Evolutionary conservation across 2,888 invertebrate species (phyloP).

Genomic region (Neoascia interrupta): DNA sequence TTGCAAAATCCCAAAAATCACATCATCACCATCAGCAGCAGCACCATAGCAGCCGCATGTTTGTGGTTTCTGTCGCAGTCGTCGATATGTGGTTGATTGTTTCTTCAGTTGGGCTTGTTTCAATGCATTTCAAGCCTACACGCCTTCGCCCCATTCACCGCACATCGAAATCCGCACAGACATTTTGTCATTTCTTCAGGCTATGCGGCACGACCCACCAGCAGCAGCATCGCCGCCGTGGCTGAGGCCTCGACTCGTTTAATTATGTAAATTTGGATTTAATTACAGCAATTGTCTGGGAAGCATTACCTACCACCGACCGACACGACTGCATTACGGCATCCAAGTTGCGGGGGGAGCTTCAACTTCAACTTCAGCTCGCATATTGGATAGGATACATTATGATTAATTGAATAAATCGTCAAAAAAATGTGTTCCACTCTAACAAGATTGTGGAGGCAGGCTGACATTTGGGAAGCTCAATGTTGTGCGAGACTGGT

Average conservation of each 20-base stretch:
- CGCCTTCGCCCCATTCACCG: conserved; percentile 4
- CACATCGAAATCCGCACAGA: conserved; percentile 32
- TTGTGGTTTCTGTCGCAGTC: conserved; percentile 1
- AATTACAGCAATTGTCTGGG: conserved; percentile 67
- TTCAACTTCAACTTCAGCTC: not conserved
- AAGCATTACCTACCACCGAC: conserved; percentile 35
- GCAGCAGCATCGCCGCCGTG: conserved; percentile 24
- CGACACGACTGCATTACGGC: conserved; percentile 5
- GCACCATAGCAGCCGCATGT: not conserved
- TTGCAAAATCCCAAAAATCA: conserved; percentile 52
- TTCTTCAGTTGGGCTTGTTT: conserved; percentile 39
- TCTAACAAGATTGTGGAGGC: conserved; percentile 31
- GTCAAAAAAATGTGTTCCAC: conserved; percentile 27
- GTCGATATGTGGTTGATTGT: conserved; percentile 47
- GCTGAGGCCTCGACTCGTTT: conserved; percentile 47
- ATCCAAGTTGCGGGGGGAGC: not conserved
- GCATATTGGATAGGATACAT: not conserved
- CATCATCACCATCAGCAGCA: conserved; percentile 31
- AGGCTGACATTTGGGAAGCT: conserved; percentile 39
- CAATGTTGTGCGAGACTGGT: conserved; percentile 12
- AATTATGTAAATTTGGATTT: conserved; percentile 67
- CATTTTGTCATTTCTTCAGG: conserved; percentile 59
- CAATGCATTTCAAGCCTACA: conserved; percentile 50
- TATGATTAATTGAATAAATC: conserved; percentile 43
- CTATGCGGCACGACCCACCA: not conserved